Percentiles rank a stretch among this genome's conserved stretches.
phyloP scores from a whole-genome alignment of 2,113 vertebrate genomes.

The Probosciger aterrimus region DNA sequence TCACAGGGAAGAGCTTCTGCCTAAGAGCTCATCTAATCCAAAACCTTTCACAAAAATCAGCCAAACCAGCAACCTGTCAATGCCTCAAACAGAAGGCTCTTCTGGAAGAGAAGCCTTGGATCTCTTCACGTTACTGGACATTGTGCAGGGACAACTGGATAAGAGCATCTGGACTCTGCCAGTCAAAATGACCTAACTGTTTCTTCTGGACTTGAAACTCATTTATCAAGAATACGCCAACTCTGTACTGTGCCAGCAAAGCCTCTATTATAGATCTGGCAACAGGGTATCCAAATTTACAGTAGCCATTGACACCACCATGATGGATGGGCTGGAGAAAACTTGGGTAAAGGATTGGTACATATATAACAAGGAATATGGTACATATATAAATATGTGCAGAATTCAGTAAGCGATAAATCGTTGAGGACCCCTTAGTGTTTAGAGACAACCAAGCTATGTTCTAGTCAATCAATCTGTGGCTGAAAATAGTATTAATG shows the following conservation, averaged over 20 bases:
- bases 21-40: not conserved
- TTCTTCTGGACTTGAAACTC: not conserved
- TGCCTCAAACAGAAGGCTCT: not conserved
- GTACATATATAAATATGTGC: not conserved
- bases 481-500: conserved; percentile 48
- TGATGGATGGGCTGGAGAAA: not conserved
- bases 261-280: not conserved
- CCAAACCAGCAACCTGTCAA: not conserved
- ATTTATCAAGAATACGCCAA: fast-evolving
- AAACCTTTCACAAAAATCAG: not conserved
- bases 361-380: not conserved
- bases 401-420: not conserved
- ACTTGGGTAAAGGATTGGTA: not conserved
- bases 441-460: conserved; percentile 30
- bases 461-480: conserved; percentile 49
- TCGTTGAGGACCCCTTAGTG: conserved; percentile 27
- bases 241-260: not conserved
- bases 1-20: not conserved
- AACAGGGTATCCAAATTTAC: not conserved
- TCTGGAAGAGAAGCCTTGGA: not conserved
- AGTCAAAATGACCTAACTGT: not conserved
- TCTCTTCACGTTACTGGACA: not conserved
- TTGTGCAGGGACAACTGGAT: not conserved
- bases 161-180: not conserved
- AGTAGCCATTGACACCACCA: not conserved